Evolutionary conservation across 2,888 invertebrate genomes (phyloP), one percentile per base, ranked within the genome.

Genomic region (Metallyticus violacea): DNA sequence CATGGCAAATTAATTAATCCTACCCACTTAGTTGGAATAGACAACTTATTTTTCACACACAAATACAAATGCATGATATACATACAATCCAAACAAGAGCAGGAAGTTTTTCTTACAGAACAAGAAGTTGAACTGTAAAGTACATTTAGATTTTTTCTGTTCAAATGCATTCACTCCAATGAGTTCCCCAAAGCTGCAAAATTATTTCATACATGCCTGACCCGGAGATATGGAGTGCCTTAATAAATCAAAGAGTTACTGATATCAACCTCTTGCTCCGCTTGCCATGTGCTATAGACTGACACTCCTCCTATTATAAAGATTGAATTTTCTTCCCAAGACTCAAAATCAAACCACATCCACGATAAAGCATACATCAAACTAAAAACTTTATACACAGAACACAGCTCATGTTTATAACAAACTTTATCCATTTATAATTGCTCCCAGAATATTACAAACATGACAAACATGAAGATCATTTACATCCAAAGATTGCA

Each of bases 311-410:
- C 88, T 88, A 88, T 84, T 85, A 86, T 30, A 30, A 86, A 85
- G 80, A 85, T 85, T 87, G 80, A 86, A 84, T 86, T 86, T 80
- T 86, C 62, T 80, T 78, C 40, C 77, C 87, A 88, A 88, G 88
- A 88, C 88, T 88, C 88, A 88, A 88, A 88, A 88, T 87, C 86
- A 88, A 88, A 88, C 88, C 88, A 81, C 29, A 83, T 81, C 81
- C 30, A 30, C 15, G 22, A 29, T 62, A 81, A 40, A 81, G 26
- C n/a, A n/a, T 40, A 62, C 30, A 81, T 30, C 81, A 40, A 82
- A 76, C 26, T 26, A 81, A 40, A 26, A 82, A 26, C 82, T 76
- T 27, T 62, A 81, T n/a, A 82, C 27, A 82, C 26, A 76, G 9
- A 25, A 26, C 27, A 26, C 27, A 15, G 25, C 5, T 25, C 22